phyloP scores from a whole-genome alignment of 2,888 invertebrate genomes.

The Xylophagus ater region DNA sequence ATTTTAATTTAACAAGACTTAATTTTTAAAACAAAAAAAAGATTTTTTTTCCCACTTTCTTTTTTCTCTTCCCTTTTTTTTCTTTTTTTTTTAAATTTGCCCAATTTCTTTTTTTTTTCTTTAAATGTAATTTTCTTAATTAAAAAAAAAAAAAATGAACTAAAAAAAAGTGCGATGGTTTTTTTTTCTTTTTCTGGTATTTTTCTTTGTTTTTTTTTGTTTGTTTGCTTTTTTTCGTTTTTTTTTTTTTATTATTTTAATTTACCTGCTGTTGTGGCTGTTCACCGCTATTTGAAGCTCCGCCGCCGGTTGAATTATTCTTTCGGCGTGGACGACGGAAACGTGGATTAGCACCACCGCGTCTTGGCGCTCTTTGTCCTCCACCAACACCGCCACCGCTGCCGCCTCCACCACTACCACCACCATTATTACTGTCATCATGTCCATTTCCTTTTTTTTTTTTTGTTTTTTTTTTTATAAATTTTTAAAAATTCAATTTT shows the following conservation, averaged over 20 bases:
- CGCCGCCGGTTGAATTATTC: constrained; percentile 25
- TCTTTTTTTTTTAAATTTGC: too few species aligned
- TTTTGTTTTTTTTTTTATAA: background rate
- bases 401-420: constrained; percentile 1
- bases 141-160: too few species aligned
- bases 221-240: background rate
- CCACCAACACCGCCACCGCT: constrained; percentile 30
- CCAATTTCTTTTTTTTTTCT: too few species aligned
- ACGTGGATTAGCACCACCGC: constrained; percentile 23
- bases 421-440: constrained; percentile 3
- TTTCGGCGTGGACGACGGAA: constrained; percentile 34
- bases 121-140: too few species aligned
- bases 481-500: background rate
- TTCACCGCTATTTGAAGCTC: constrained; percentile 27
- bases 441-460: background rate
- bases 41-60: too few species aligned
- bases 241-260: constrained; percentile 22
- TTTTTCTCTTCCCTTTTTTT: too few species aligned
- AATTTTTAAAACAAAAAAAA: too few species aligned
- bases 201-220: background rate
- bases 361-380: constrained; percentile 38
- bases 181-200: too few species aligned
- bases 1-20: too few species aligned
- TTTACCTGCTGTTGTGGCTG: constrained; percentile 38
- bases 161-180: too few species aligned